phyloP scores from a whole-genome alignment of 2,113 vertebrate genomes.

The Bujurquina vittata region DNA sequence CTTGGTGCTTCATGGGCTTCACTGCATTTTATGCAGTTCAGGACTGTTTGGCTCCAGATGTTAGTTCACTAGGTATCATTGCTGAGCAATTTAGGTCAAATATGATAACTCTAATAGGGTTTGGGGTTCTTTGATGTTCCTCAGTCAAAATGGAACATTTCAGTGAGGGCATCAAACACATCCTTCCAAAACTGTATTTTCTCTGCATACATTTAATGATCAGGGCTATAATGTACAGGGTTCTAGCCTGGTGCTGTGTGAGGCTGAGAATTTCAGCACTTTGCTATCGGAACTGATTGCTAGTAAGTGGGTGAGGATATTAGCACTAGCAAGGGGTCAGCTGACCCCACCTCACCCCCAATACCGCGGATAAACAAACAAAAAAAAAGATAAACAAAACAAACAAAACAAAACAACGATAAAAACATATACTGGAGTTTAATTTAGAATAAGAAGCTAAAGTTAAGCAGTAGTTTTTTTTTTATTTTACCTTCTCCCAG shows the following conservation, averaged over 20 bases:
- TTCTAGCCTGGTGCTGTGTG: too few relatives aligned
- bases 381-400: neutral
- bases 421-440: neutral
- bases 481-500: constrained; percentile 86
- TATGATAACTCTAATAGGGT: neutral
- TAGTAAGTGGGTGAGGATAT: too few relatives aligned
- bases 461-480: neutral
- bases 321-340: too few relatives aligned
- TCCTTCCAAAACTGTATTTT: too few relatives aligned
- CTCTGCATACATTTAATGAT: too few relatives aligned
- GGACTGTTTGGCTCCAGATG: neutral
- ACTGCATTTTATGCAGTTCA: neutral
- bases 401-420: neutral
- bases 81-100: neutral
- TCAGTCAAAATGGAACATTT: too few relatives aligned
- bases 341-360: too few relatives aligned
- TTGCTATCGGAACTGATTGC: too few relatives aligned
- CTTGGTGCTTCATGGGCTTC: neutral
- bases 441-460: neutral
- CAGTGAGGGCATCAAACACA: too few relatives aligned
- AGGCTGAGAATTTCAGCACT: too few relatives aligned
- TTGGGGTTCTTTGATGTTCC: too few relatives aligned
- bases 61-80: neutral
- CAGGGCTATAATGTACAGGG: too few relatives aligned
- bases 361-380: neutral